Evolutionary conservation across 2,888 invertebrate species (phyloP).

Genomic region (Drosophila planitibia): DNA sequence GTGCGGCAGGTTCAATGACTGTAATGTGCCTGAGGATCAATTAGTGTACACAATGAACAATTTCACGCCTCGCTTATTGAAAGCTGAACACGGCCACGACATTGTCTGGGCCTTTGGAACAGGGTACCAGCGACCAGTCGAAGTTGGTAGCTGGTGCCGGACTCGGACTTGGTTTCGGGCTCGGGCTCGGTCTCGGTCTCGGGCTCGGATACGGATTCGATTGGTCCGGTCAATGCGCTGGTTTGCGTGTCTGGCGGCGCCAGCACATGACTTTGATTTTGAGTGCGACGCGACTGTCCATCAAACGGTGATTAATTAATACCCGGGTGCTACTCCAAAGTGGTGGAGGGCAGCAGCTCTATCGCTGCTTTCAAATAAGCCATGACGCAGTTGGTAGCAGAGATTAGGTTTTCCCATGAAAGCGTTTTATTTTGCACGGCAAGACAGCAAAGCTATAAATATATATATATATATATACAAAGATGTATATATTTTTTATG

Average conservation of each 20-base stretch:
- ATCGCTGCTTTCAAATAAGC: conserved; percentile 23
- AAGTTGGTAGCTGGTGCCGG: neutral
- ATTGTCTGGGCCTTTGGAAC: neutral
- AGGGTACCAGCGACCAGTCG: neutral
- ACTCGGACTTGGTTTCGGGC: neutral
- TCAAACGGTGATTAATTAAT: conserved; percentile 43
- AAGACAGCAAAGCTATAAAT: neutral
- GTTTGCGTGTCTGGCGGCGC: conserved; percentile 35
- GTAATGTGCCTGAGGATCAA: conserved; percentile 38
- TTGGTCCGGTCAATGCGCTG: conserved; percentile 35
- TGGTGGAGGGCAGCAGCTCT: neutral
- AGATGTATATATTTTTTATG: conserved; percentile 4
- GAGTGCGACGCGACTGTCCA: conserved; percentile 22
- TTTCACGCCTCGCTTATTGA: conserved; percentile 53
- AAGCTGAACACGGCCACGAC: neutral
- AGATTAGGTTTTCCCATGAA: conserved; percentile 10
- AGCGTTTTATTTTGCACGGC: conserved; percentile 9
- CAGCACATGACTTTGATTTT: conserved; percentile 26
- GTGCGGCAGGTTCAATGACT: conserved; percentile 35
- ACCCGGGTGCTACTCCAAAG: neutral
- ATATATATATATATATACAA: conserved; percentile 1
- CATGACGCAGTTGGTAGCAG: conserved; percentile 30
- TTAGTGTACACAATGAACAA: conserved; percentile 45
- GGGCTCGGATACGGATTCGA: neutral
- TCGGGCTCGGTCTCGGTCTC: neutral